Base-by-base conservation (phyloP, 2,888 invertebrate species). In the Andrena haemorrhoa region DNA sequence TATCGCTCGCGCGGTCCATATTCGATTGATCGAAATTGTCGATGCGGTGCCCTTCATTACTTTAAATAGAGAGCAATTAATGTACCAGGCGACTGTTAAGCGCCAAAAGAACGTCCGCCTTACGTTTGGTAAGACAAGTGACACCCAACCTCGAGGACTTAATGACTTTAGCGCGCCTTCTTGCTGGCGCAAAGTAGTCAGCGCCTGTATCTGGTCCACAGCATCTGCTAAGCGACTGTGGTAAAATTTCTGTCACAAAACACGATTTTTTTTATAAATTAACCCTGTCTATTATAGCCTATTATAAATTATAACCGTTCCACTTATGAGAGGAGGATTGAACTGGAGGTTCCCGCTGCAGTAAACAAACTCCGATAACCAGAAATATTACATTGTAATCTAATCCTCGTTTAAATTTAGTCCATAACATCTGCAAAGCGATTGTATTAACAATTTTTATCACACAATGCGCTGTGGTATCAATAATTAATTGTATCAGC, bases 11-110 rank as follows among this genome's bases (percentile, higher is more conserved):
- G 49, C 63, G 75, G 63, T 47, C 78, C 72, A 79, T 71, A 79
- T 82, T 85, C 80, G 84, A 88, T 88, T 84, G 86, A 64, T 75
- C 83, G 79, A 87, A 87, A 89, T 87, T 85, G 73, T 72, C 69
- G 66, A 66, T 75, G 69, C 72, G 63, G 72, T 71, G 56, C 68
- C 69, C 69, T 69, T 70, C 58, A 79, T 87, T 84, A 83, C 71
- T 68, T 79, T 79, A 83, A 89, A 70, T 84, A 77, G 65, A 23
- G 63, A 82, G 80, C 84, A 83, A 89, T 89, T 89, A 89, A 87
- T 84, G 85, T 77, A 70, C 75, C 73, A 82, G 85, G 83, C 83
- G 82, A 31, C 69, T 77, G 82, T 72, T 20, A 10, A 85, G 79
- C 66, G 20, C 23, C 64, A 41, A 26, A 65, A 64, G 51, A 63